A percentile compares a stretch with the other conserved stretches of the same genome.
These are phyloP conservation scores for Betta splendens DNA, from an alignment of 2,797 vertebrate genomes.

Conservation along the genomic window DNA sequence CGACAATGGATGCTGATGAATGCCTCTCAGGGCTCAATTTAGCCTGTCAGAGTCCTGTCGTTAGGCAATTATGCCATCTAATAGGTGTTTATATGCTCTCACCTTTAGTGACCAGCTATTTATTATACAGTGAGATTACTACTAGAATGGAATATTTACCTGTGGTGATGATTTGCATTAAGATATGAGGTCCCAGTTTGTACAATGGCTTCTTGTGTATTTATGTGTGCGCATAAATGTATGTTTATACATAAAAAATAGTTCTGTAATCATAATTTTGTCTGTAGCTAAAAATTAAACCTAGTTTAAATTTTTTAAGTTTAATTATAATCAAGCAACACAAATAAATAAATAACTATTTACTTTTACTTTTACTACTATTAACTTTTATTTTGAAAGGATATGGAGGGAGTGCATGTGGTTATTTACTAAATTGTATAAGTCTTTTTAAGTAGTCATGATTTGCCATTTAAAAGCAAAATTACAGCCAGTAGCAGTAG, in stretches of 20 bases:
- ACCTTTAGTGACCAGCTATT: slow-evolving; percentile 65
- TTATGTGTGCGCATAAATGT: neutral
- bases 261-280: slow-evolving; percentile 24
- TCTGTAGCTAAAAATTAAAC: no score
- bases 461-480: no score
- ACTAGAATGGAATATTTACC: slow-evolving; percentile 66
- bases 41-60: slow-evolving; percentile 55
- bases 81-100: slow-evolving; percentile 78
- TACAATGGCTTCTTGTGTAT: neutral
- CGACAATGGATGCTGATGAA: slow-evolving; percentile 80
- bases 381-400: no score
- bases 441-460: no score
- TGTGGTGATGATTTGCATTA: slow-evolving; percentile 51
- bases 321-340: no score
- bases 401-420: no score
- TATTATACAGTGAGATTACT: slow-evolving; percentile 66
- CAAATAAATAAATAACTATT: no score
- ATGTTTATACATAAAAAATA: slow-evolving; percentile 11
- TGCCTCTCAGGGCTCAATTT: slow-evolving; percentile 75
- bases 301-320: no score
- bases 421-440: no score
- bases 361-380: no score
- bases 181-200: slow-evolving; percentile 20
- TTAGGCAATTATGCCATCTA: slow-evolving; percentile 78
- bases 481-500: no score